A percentile compares a stretch with the other conserved stretches of the same genome.
Evolutionary conservation across 2,888 invertebrate species (phyloP).

Genomic region (Agrypnus murinus): DNA sequence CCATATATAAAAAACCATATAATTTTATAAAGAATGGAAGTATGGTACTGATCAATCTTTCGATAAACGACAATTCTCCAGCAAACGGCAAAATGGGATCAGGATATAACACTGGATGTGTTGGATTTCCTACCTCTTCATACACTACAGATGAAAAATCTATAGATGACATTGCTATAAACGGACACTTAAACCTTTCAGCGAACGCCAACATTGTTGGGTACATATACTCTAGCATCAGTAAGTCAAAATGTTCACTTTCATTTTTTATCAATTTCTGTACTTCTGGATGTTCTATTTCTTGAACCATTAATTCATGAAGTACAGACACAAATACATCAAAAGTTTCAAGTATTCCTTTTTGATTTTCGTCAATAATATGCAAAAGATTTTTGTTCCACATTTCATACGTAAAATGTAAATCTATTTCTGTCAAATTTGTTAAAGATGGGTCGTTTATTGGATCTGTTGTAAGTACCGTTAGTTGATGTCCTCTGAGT

Average conservation of each 20-base stretch:
- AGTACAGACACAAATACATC: too few species aligned
- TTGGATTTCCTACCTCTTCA: conserved; percentile 10
- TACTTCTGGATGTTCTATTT: conserved; percentile 39
- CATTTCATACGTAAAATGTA: conserved; percentile 63
- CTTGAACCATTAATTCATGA: conserved; percentile 16
- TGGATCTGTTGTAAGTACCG: conserved; percentile 70
- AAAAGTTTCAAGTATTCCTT: neutral
- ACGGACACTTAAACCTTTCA: conserved; percentile 11
- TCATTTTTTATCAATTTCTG: conserved; percentile 27
- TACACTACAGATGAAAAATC: neutral
- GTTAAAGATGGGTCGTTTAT: too few species aligned
- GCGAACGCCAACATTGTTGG: conserved; percentile 1
- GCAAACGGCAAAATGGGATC: neutral
- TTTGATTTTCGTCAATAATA: neutral
- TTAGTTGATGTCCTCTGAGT: conserved; percentile 71
- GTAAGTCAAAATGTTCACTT: conserved; percentile 73
- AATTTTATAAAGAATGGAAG: neutral
- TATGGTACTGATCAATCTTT: neutral
- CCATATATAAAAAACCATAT: too few species aligned
- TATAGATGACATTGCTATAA: conserved; percentile 1
- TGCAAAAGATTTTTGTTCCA: neutral
- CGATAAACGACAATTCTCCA: neutral
- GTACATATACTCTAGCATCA: conserved; percentile 74
- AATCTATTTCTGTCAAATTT: conserved; percentile 70
- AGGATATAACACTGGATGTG: conserved; percentile 6